phyloP scores from a whole-genome alignment of 2,888 invertebrate species.

The Drosophila prolongata region DNA sequence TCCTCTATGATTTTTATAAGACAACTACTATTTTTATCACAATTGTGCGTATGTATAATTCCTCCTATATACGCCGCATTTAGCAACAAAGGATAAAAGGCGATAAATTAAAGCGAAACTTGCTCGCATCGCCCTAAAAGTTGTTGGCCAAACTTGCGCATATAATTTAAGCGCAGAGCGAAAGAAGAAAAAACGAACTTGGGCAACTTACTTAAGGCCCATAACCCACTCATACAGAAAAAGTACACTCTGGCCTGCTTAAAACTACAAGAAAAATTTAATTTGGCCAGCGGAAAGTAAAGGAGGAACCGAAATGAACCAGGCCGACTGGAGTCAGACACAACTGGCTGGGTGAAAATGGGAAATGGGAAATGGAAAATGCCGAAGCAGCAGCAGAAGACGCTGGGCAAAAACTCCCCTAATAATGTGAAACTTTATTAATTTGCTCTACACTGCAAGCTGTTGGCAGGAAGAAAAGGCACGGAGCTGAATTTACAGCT shows the following conservation, averaged over 20 bases:
- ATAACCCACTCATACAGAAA: conserved; percentile 14
- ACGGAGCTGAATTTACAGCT: conserved; percentile 57
- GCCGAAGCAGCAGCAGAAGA: conserved; percentile 11
- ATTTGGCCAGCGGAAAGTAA: conserved; percentile 15
- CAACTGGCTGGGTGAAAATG: conserved; percentile 50
- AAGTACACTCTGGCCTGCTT: conserved; percentile 43
- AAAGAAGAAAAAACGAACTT: conserved; percentile 36
- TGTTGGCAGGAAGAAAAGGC: conserved; percentile 35
- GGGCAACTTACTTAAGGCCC: conserved; percentile 51
- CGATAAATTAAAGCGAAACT: conserved; percentile 58
- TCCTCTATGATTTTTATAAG: too few relatives aligned
- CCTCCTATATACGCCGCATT: conserved; percentile 4
- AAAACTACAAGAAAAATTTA: conserved; percentile 45
- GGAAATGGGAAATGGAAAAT: conserved; percentile 30
- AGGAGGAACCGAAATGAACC: conserved; percentile 14
- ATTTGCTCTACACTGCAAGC: conserved; percentile 60
- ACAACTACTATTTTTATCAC: not conserved
- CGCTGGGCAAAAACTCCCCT: conserved; percentile 44
- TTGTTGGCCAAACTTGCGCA: conserved; percentile 55
- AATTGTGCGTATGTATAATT: not conserved
- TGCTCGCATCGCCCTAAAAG: conserved; percentile 34
- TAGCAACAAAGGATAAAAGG: conserved; percentile 31
- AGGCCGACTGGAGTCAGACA: conserved; percentile 55
- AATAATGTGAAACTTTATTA: conserved; percentile 73
- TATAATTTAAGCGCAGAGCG: conserved; percentile 59